phyloP scores from a whole-genome alignment of 2,113 vertebrate genomes.

The Urocitellus parryii region DNA sequence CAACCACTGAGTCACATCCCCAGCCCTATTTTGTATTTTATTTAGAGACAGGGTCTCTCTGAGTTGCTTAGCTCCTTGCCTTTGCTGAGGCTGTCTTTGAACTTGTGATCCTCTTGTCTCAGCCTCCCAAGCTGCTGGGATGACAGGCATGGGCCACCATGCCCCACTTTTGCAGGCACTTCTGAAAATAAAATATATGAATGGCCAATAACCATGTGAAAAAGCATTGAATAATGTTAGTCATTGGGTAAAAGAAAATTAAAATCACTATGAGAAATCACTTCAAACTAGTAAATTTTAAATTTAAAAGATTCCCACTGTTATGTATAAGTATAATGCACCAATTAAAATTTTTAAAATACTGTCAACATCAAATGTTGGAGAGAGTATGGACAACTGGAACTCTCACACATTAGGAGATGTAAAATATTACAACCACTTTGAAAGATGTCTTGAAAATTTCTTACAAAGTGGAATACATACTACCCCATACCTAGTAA shows the following conservation, averaged over 20 bases:
- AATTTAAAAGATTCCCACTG: neutral
- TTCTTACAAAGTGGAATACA: neutral
- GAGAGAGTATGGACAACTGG: too few relatives aligned
- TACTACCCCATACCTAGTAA: neutral
- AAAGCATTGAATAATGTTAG: neutral
- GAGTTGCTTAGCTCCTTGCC: too few relatives aligned
- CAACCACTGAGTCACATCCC: too few relatives aligned
- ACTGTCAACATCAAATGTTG: neutral
- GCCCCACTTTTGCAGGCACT: too few relatives aligned
- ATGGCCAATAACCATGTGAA: neutral
- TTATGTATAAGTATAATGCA: neutral
- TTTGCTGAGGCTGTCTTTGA: too few relatives aligned
- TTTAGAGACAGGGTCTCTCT: too few relatives aligned
- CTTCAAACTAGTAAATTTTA: neutral
- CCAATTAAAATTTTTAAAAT: neutral
- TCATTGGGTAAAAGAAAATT: neutral
- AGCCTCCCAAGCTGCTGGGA: too few relatives aligned
- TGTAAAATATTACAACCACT: neutral
- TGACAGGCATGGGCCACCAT: too few relatives aligned
- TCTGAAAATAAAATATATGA: neutral
- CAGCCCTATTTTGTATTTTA: too few relatives aligned
- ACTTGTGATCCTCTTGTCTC: too few relatives aligned
- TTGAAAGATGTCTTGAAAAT: neutral
- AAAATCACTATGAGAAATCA: neutral
- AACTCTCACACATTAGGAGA: neutral